These are phyloP conservation scores for Crotalus viridis DNA, from an alignment of 2,113 vertebrate genomes.

Conservation along the genomic window DNA sequence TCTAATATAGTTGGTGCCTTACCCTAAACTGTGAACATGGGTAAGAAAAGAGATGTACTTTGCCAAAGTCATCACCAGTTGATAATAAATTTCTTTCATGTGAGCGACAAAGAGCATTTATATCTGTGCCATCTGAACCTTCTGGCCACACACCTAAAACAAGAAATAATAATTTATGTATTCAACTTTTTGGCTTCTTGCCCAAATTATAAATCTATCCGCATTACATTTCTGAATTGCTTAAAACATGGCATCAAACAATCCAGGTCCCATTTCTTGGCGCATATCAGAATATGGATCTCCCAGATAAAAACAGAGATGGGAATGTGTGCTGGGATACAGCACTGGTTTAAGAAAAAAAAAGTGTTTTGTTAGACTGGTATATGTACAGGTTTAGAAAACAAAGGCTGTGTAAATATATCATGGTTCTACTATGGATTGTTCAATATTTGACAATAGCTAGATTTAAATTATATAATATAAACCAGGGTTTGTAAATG, in stretches of 20 bases:
- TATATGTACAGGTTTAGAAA: background rate
- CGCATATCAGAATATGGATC: background rate
- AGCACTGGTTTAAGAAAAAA: background rate
- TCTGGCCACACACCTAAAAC: slow-evolving; percentile 93
- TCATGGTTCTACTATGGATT: background rate
- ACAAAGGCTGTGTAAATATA: background rate
- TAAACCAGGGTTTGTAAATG: background rate
- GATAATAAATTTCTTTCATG: slow-evolving; percentile 83
- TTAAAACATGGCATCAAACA: background rate
- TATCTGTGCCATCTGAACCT: slow-evolving; percentile 94
- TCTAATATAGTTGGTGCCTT: slow-evolving; percentile 39
- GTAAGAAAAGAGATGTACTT: slow-evolving; percentile 94
- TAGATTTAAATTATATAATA: background rate
- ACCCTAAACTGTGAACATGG: slow-evolving; percentile 95
- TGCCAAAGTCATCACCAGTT: slow-evolving; percentile 96
- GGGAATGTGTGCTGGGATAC: background rate
- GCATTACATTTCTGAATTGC: no score
- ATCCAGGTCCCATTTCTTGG: background rate
- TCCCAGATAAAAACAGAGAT: background rate
- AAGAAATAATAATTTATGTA: slow-evolving; percentile 20
- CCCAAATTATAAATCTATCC: background rate
- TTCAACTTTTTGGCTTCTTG: background rate
- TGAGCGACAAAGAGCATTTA: slow-evolving; percentile 89
- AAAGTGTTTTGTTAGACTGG: background rate
- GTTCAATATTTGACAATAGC: background rate